Conservation (phyloP, 2,888 invertebrate genomes). For the Nesidiocoris tenuis region DNA sequence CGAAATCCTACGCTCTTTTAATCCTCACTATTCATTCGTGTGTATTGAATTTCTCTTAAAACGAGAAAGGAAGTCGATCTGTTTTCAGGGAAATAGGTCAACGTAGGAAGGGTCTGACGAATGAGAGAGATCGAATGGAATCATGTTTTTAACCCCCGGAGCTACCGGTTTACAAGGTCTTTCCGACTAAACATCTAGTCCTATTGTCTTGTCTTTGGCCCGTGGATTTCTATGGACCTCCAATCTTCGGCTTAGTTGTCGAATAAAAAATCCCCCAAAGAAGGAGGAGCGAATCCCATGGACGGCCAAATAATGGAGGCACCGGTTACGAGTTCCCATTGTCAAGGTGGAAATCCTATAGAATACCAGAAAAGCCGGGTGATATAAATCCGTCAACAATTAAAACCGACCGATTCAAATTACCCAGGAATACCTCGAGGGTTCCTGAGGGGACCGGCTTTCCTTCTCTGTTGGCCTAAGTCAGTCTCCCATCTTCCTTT, state of each 20-base stretch:
- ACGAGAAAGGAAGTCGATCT: no score
- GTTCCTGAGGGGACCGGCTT: neutral
- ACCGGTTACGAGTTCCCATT: conserved; percentile 18
- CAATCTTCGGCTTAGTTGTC: neutral
- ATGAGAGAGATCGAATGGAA: neutral
- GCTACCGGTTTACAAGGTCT: conserved; percentile 26
- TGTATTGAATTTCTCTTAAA: no score
- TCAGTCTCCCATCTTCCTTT: neutral
- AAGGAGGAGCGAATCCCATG: neutral
- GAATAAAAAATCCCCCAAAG: neutral
- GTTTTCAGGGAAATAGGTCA: conserved; percentile 29
- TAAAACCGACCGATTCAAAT: conserved; percentile 41
- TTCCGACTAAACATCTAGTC: conserved; percentile 18
- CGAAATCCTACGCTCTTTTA: no score
- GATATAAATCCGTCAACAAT: conserved; percentile 37
- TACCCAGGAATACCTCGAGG: conserved; percentile 18
- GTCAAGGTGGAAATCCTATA: conserved; percentile 26
- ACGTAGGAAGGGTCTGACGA: conserved; percentile 9
- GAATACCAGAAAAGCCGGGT: conserved; percentile 4
- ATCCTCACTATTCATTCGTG: no score
- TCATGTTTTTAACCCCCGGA: neutral
- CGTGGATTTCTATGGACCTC: neutral
- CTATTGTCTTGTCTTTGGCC: conserved; percentile 18
- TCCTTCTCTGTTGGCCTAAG: neutral
- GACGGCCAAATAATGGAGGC: neutral